Percentiles rank a stretch among this genome's conserved stretches.
These are phyloP conservation scores for Harpagoxenus sublaevis DNA, from an alignment of 2,888 invertebrate genomes.

Conservation along the genomic window DNA sequence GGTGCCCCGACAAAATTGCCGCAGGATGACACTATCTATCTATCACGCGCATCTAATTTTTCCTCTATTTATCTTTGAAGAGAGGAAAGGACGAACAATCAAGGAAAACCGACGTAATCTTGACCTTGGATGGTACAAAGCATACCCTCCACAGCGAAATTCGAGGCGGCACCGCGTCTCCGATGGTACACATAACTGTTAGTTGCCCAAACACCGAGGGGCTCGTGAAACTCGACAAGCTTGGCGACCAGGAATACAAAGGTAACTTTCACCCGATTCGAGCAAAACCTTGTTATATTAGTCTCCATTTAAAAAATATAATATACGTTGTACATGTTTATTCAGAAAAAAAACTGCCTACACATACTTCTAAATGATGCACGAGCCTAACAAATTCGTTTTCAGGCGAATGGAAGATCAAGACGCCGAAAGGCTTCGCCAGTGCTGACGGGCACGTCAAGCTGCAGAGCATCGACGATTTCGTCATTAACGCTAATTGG, in stretches of 20 bases:
- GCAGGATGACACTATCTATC: not conserved
- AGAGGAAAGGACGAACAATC: slow-evolving; percentile 75
- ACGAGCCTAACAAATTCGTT: not conserved
- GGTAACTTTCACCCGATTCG: slow-evolving; percentile 79
- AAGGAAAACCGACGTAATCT: slow-evolving; percentile 84
- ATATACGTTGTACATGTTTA: not conserved
- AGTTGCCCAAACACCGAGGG: slow-evolving; percentile 87
- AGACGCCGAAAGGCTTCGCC: slow-evolving; percentile 85
- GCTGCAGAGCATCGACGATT: slow-evolving; percentile 89
- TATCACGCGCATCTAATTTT: slow-evolving; percentile 5
- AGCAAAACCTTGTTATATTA: not conserved
- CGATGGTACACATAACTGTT: slow-evolving; percentile 86
- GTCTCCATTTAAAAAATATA: not conserved
- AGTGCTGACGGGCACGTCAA: slow-evolving; percentile 87
- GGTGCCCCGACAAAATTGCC: not conserved
- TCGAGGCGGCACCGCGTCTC: slow-evolving; percentile 87
- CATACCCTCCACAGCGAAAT: slow-evolving; percentile 88
- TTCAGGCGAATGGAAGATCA: slow-evolving; percentile 79
- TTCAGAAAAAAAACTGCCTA: not conserved
- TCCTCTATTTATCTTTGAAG: slow-evolving; percentile 60
- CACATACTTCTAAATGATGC: not conserved
- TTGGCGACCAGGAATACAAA: slow-evolving; percentile 88
- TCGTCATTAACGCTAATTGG: slow-evolving; percentile 88
- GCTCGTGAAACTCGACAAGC: slow-evolving; percentile 85
- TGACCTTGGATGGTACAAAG: slow-evolving; percentile 88